Evolutionary conservation across 2,113 vertebrate genomes (phyloP).

Genomic region (Alligator sinensis): DNA sequence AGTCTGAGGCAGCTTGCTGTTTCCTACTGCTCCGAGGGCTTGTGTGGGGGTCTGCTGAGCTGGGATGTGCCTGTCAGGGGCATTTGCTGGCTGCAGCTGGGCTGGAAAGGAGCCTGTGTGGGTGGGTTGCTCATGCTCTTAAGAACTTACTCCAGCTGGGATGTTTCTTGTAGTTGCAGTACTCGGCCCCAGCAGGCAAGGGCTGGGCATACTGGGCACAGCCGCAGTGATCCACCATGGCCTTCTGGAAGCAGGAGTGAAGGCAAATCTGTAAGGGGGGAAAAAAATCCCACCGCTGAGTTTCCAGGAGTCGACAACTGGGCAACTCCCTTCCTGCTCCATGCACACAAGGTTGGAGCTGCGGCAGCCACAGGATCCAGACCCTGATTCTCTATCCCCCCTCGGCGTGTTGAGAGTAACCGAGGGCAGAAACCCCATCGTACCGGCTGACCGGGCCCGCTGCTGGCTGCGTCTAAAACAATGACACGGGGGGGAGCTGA

Average conservation of each 20-base stretch:
- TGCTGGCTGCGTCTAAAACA: neutral
- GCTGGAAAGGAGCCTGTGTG: accelerated
- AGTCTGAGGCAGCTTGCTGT: neutral
- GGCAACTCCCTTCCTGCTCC: neutral
- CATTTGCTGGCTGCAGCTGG: accelerated
- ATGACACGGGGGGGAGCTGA: neutral
- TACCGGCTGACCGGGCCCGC: neutral
- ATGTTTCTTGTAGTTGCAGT: conserved; percentile 84
- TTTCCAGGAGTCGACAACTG: neutral
- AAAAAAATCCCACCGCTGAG: neutral
- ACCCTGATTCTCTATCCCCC: neutral
- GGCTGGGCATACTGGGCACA: conserved; percentile 84
- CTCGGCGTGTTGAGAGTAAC: neutral
- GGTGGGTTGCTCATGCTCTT: neutral
- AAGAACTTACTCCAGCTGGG: conserved; percentile 86
- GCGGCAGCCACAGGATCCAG: neutral
- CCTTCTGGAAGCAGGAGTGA: conserved; percentile 85
- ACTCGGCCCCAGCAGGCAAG: conserved; percentile 71
- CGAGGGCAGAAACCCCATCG: neutral
- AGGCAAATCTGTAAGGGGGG: conserved; percentile 80
- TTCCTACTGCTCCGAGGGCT: accelerated
- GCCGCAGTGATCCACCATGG: conserved; percentile 82
- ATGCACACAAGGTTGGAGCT: no score
- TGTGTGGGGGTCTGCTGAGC: neutral
- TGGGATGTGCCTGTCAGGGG: neutral